These are phyloP conservation scores for Chalcis sispes DNA, from an alignment of 2,888 invertebrate genomes.

Conservation along the genomic window DNA sequence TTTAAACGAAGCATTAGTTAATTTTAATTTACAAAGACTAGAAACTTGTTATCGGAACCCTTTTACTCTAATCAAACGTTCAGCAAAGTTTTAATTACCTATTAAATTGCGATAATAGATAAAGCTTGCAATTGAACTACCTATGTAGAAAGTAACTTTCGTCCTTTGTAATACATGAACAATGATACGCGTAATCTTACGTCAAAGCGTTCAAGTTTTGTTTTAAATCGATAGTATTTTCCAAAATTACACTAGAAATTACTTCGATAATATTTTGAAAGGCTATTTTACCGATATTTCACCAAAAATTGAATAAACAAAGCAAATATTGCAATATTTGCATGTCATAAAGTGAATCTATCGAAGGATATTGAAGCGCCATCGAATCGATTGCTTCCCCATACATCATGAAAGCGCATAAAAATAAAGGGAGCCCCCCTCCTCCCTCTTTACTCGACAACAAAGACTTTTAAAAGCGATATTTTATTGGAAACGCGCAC, in stretches of 20 bases:
- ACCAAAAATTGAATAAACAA: too few species aligned
- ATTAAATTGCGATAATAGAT: not conserved
- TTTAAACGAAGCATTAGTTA: not conserved
- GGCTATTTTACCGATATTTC: too few species aligned
- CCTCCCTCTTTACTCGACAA: too few species aligned
- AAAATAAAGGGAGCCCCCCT: not conserved
- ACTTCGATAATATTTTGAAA: too few species aligned
- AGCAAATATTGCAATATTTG: too few species aligned
- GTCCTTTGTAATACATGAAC: not conserved
- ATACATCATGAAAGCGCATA: not conserved
- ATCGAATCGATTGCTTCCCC: not conserved
- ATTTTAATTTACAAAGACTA: not conserved
- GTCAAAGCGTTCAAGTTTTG: too few species aligned
- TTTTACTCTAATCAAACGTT: too few species aligned
- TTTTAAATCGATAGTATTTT: too few species aligned
- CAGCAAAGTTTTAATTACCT: conserved; percentile 10
- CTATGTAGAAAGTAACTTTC: not conserved
- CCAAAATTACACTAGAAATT: too few species aligned
- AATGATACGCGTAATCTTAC: too few species aligned
- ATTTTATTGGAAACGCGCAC: conserved; percentile 16
- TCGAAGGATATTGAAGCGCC: not conserved
- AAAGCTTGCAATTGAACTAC: not conserved
- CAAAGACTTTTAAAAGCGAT: conserved; percentile 22
- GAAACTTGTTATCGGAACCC: not conserved
- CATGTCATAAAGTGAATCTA: too few species aligned